phyloP scores from a whole-genome alignment of 2,797 vertebrate genomes.

The Ctenosaura bakeri region DNA sequence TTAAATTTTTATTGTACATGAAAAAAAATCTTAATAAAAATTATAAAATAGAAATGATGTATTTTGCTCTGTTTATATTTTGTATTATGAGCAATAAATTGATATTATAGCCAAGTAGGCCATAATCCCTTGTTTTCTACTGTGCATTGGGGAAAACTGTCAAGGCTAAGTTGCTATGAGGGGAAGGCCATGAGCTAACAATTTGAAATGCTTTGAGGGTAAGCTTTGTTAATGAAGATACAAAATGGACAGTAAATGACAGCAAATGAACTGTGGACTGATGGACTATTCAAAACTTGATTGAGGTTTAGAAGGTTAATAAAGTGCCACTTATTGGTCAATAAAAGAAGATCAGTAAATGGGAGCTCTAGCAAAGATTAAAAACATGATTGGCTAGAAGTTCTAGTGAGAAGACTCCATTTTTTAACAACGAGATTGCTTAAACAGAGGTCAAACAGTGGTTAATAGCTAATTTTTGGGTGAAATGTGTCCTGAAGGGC shows the following conservation, averaged over 20 bases:
- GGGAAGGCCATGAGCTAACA: too few relatives aligned
- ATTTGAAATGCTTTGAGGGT: neutral
- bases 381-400: too few relatives aligned
- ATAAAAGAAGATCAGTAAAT: too few relatives aligned
- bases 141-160: neutral
- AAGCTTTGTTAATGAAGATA: too few relatives aligned
- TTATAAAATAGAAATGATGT: neutral
- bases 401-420: neutral
- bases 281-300: neutral
- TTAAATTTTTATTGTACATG: too few relatives aligned
- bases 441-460: neutral
- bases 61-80: neutral
- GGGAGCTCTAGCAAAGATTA: too few relatives aligned
- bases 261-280: too few relatives aligned
- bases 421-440: too few relatives aligned
- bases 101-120: neutral
- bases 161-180: neutral
- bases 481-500: neutral
- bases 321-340: too few relatives aligned
- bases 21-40: too few relatives aligned
- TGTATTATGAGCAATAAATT: neutral
- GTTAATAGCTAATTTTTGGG: neutral
- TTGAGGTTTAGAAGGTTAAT: too few relatives aligned
- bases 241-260: too few relatives aligned
- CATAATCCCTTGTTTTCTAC: neutral